Evolutionary conservation across 2,113 vertebrate species (phyloP), one percentile per base, ranked within the genome.

Genomic region (Donacobius atricapilla): DNA sequence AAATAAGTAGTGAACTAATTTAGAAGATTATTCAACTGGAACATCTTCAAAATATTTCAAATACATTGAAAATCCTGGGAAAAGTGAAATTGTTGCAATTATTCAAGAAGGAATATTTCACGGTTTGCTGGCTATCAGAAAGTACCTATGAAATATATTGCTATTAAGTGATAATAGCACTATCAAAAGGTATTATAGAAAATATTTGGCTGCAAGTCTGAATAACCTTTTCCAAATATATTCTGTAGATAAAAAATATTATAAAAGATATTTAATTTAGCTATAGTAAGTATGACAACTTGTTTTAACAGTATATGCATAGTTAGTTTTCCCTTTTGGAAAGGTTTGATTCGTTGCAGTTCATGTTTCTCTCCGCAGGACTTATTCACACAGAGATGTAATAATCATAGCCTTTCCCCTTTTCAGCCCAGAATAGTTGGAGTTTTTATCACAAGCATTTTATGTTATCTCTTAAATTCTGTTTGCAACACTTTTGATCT

Each of bases 161-260:
- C 31, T 66, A 51, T 63, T 82, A 78, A 88, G 27, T 71, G 53
- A 81, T 81, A 93, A 86, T 70, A 78, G 30, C 66, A 47, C 61
- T 63, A 66, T 54, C 20, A 78, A 47, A 66, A 81, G 1, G 25
- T 44, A 60, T 72, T 60, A 48, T 3, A 86, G 72, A 77, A 90
- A 81, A 83, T 75, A 78, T 70, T 80, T 89, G 39, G 64, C 85
- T 93, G 44, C 37, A 88, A 60, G 50, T 77, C 72, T 77, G 66
- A 96, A 93, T 80, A 92, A 72, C 40, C 51, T 86, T 94, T 95
- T 73, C 68, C 44, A 93, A 90, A 86, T 44, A 81, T 13, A 86
- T 64, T 78, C 71, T 0, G 1, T 30, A 64, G 47, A 78, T 13
- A 88, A 17, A 71, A 86, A 83, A 70, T 63, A 65, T 81, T 86